Conservation (phyloP, 2,113 vertebrate species). For the Lipophrys pholis region DNA sequence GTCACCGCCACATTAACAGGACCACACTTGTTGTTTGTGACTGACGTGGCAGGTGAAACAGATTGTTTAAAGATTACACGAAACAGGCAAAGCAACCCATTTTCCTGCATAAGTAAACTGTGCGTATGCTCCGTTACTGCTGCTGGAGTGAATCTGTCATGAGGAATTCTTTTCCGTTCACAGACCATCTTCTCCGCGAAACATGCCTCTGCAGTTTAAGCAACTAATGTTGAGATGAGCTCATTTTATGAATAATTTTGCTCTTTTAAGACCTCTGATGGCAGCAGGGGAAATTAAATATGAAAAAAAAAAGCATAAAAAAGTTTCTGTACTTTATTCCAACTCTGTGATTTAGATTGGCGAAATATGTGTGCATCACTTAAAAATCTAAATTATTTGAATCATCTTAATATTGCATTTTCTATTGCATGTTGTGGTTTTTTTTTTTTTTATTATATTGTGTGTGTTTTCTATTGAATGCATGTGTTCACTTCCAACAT, state of each 20-base stretch:
- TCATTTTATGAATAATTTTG: constrained; percentile 2
- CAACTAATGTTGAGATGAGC: constrained; percentile 7
- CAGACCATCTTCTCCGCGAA: neutral
- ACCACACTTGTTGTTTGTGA: constrained; percentile 34
- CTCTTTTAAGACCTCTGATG: neutral
- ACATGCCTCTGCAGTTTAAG: constrained; percentile 15
- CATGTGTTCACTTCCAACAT: constrained; percentile 9
- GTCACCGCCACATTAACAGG: constrained; percentile 38
- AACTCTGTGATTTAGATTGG: neutral
- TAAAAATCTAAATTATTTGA: neutral
- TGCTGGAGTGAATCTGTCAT: neutral
- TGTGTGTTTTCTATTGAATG: constrained; percentile 7
- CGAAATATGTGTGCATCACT: neutral
- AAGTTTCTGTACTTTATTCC: neutral
- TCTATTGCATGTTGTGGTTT: neutral
- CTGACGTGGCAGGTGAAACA: constrained; percentile 36
- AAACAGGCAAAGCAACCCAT: constrained; percentile 1
- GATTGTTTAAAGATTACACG: constrained; percentile 22
- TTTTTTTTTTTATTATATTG: neutral
- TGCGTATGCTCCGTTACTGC: constrained; percentile 1
- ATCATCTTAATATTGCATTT: neutral
- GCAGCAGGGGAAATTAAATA: constrained; percentile 8
- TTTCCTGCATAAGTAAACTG: neutral
- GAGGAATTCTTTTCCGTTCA: constrained; percentile 1
- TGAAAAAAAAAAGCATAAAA: constrained; percentile 16